Percentiles rank a stretch among this genome's conserved stretches.
Evolutionary conservation across 2,797 vertebrate species (phyloP).

Genomic region (Intellagama lesueurii): DNA sequence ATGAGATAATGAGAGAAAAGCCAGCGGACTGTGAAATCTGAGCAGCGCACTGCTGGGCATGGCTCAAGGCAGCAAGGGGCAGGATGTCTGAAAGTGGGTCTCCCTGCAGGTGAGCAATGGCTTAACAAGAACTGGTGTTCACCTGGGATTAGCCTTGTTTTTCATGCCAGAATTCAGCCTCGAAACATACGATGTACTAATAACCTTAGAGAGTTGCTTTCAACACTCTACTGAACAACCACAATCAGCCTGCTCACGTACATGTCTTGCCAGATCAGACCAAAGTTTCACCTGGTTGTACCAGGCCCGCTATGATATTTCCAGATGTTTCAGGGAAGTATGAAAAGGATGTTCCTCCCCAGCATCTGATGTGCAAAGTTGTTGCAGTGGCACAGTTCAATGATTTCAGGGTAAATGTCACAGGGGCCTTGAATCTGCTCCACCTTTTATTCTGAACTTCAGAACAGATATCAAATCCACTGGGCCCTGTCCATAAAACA

Average conservation of each 20-base stretch:
- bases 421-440: no score
- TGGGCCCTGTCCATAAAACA: no score
- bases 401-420: neutral
- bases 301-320: neutral
- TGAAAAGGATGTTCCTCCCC: neutral
- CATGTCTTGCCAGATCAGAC: neutral
- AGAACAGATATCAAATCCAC: no score
- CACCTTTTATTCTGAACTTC: neutral
- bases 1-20: slow-evolving; percentile 39
- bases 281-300: neutral
- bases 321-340: neutral
- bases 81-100: neutral
- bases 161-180: neutral
- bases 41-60: neutral
- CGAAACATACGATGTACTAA: neutral
- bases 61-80: slow-evolving; percentile 5
- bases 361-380: neutral
- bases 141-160: neutral
- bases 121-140: neutral
- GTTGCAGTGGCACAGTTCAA: neutral
- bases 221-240: no score
- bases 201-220: neutral
- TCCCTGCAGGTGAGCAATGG: neutral
- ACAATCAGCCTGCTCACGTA: neutral
- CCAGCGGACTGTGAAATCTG: slow-evolving; percentile 25